A percentile compares a stretch with the other conserved stretches of the same genome.
phyloP scores from a whole-genome alignment of 1,140 invertebrate species.

The Ips nitidus region DNA sequence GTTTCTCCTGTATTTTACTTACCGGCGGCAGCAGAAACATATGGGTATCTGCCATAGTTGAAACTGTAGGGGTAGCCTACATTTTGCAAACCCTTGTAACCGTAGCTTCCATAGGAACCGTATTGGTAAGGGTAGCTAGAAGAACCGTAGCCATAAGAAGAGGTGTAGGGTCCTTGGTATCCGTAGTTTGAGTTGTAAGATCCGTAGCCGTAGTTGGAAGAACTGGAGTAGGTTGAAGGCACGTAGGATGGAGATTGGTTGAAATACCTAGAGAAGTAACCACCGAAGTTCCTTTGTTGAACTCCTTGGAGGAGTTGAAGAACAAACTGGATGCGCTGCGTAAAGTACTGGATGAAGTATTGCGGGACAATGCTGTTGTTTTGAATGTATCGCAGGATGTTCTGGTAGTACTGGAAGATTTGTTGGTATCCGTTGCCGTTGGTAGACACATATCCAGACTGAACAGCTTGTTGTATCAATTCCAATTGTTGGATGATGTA shows the following conservation, averaged over 20 bases:
- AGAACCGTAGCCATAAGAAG: slow-evolving; percentile 3
- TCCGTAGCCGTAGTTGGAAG: slow-evolving; percentile 5
- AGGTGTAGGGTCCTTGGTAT: slow-evolving; percentile 12
- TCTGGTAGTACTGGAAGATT: slow-evolving; percentile 4
- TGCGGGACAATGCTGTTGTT: background rate
- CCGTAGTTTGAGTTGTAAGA: background rate
- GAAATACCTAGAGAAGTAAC: background rate
- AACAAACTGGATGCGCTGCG: slow-evolving; percentile 6
- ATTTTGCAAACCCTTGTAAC: background rate
- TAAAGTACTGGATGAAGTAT: slow-evolving; percentile 7
- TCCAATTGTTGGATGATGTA: slow-evolving; percentile 19
- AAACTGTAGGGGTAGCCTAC: background rate
- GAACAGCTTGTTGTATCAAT: background rate
- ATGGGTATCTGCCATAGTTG: background rate
- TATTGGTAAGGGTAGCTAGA: slow-evolving; percentile 11
- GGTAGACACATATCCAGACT: background rate
- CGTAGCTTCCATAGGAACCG: slow-evolving; percentile 18
- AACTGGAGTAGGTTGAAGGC: background rate
- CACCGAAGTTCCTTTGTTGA: background rate
- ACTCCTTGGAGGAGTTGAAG: slow-evolving; percentile 6
- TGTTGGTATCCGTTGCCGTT: background rate
- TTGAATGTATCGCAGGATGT: slow-evolving; percentile 8
- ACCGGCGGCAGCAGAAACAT: background rate
- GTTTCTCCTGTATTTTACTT: background rate
- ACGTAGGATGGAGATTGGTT: background rate